Base-by-base conservation (phyloP, 1,140 invertebrate genomes). In the Papilio aristodemus region DNA sequence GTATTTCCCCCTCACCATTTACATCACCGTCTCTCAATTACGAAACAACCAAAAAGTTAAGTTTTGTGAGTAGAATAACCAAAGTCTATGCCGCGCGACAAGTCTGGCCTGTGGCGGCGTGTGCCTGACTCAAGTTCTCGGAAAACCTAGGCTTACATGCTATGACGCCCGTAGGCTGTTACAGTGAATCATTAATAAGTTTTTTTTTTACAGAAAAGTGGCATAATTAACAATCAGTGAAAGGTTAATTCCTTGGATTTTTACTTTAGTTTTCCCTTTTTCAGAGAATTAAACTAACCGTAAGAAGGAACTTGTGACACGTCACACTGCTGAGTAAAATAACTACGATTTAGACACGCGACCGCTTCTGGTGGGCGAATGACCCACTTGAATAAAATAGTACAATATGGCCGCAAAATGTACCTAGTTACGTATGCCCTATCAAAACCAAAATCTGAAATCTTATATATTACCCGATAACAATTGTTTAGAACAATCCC, bases 121-220 rank as follows among this genome's bases (percentile, higher is more conserved):
- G 14, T 7, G 38, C 32, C 36, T 62, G 59, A 39, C 1, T 62
- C 59, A 62, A 14, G 36, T 62, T 62, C 59, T 38, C 14, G 38
- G 59, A 62, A 62, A 38, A 19, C 59, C 36, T 62, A 62, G 36
- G 32, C 32, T 62, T 22, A 38, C 59, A 62, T 14, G 43, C 11
- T 17, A 19, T 10, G 43, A 19, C 6, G 43, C 43, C 43, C 22
- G 19, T 54, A 54, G 46, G 46, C 46, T 54, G 46, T 54, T 54
- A 32, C 19, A 9, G 11, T 22, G 46, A 54, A 54, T 54, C 46
- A 54, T 22, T 54, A 54, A 54, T 54, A 10, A 54, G 46, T 0
- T 54, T 25, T 17, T 54, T 54, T 54, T 22, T 22, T 9, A 19
- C 17, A 22, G 22, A 50, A 54, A 11, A 32, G 27, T 32, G 6